phyloP scores from a whole-genome alignment of 2,888 invertebrate species.

The Latrodectus hesperus region DNA sequence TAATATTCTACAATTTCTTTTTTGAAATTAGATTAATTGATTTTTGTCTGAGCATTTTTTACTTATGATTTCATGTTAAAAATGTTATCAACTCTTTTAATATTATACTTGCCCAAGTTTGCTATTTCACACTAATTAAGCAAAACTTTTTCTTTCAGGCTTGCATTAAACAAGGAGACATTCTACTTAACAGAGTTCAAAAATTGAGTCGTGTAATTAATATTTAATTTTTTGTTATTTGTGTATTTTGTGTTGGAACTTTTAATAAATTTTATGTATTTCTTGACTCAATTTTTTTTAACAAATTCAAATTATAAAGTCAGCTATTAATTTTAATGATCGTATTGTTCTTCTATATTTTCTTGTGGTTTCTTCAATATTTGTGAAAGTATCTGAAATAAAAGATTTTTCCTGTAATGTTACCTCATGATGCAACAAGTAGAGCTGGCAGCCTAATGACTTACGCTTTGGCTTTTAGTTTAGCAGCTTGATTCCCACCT shows the following conservation, averaged over 20 bases:
- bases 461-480: too few species aligned
- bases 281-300: too few species aligned
- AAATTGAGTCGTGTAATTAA: slow-evolving; percentile 99
- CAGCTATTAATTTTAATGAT: too few species aligned
- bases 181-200: slow-evolving; percentile 97
- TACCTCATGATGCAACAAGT: too few species aligned
- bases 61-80: neutral
- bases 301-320: too few species aligned
- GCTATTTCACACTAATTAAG: neutral
- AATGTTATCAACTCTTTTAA: neutral
- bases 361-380: too few species aligned
- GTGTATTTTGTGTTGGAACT: slow-evolving; percentile 35
- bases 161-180: slow-evolving; percentile 98
- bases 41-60: neutral
- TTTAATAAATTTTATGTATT: slow-evolving; percentile 39
- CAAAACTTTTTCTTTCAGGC: slow-evolving; percentile 76
- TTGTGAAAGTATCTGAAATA: too few species aligned
- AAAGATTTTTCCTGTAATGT: too few species aligned
- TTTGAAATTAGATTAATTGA: neutral
- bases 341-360: too few species aligned
- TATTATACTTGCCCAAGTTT: neutral
- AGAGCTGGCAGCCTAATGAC: too few species aligned
- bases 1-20: neutral
- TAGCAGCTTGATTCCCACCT: too few species aligned
- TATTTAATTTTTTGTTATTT: slow-evolving; percentile 78